These are phyloP conservation scores for Mactra quadrangularis DNA, from an alignment of 1,140 invertebrate species.

Conservation along the genomic window DNA sequence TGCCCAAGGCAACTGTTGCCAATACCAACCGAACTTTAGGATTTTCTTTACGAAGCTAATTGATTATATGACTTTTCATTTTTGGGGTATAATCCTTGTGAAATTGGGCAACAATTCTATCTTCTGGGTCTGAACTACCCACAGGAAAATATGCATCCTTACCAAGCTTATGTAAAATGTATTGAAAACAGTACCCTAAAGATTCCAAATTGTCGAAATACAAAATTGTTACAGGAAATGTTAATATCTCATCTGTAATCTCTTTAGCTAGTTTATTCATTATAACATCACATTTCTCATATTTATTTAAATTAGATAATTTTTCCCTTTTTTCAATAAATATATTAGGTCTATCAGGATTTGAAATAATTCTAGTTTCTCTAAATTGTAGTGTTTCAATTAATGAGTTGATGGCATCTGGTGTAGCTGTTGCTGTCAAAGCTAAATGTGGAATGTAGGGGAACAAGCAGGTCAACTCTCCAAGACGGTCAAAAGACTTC, in stretches of 20 bases:
- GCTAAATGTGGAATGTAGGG: slow-evolving; percentile 44
- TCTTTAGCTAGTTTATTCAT: slow-evolving; percentile 32
- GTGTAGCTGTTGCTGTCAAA: slow-evolving; percentile 62
- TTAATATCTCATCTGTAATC: too few species aligned
- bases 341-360: slow-evolving; percentile 49
- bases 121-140: slow-evolving; percentile 51
- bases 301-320: slow-evolving; percentile 55
- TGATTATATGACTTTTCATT: slow-evolving; percentile 57
- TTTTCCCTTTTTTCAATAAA: slow-evolving; percentile 18
- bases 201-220: slow-evolving; percentile 63
- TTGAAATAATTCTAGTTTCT: background rate
- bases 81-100: slow-evolving; percentile 58
- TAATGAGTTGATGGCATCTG: slow-evolving; percentile 13
- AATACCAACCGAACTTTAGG: slow-evolving; percentile 62
- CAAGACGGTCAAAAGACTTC: slow-evolving; percentile 53
- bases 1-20: slow-evolving; percentile 67
- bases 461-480: slow-evolving; percentile 53
- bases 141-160: slow-evolving; percentile 30
- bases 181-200: slow-evolving; percentile 64
- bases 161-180: slow-evolving; percentile 25
- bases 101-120: slow-evolving; percentile 61
- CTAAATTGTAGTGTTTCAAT: slow-evolving; percentile 28
- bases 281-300: slow-evolving; percentile 58
- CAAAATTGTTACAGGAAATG: slow-evolving; percentile 60
- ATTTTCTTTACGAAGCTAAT: slow-evolving; percentile 51